Conservation (phyloP, 2,888 invertebrate species). For the Ommatoiulus sabulosus region DNA sequence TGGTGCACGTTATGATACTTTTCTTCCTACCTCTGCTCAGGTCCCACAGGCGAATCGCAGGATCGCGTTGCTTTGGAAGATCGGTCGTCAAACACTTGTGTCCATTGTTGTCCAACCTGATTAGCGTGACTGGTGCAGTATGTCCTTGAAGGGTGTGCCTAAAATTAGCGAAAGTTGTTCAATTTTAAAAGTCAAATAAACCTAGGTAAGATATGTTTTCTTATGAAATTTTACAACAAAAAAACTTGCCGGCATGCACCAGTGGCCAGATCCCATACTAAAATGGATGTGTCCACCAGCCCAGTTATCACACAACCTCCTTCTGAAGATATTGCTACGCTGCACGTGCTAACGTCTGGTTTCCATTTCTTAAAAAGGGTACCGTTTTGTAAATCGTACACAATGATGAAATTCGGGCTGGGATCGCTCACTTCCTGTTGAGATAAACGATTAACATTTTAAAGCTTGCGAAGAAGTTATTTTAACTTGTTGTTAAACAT, state of each 20-base stretch:
- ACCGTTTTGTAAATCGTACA: slow-evolving; percentile 90
- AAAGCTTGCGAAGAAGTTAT: neutral
- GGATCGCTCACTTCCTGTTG: slow-evolving; percentile 78
- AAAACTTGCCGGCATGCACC: slow-evolving; percentile 69
- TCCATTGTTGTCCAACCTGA: slow-evolving; percentile 80
- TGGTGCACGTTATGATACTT: neutral
- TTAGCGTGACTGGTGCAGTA: slow-evolving; percentile 79
- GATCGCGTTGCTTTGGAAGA: slow-evolving; percentile 75
- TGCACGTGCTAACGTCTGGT: slow-evolving; percentile 83
- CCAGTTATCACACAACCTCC: slow-evolving; percentile 87
- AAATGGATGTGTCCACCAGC: slow-evolving; percentile 82
- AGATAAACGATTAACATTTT: neutral
- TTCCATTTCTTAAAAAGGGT: slow-evolving; percentile 94
- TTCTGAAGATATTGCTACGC: slow-evolving; percentile 86
- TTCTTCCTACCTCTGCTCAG: slow-evolving; percentile 76
- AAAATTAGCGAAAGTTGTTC: neutral
- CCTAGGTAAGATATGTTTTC: slow-evolving; percentile 2
- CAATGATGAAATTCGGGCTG: slow-evolving; percentile 88
- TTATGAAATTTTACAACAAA: neutral
- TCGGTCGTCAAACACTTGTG: slow-evolving; percentile 81
- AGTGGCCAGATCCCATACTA: slow-evolving; percentile 88
- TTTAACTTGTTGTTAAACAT: no score
- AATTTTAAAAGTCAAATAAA: neutral
- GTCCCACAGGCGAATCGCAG: slow-evolving; percentile 85
- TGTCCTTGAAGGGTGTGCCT: slow-evolving; percentile 80